Base-by-base conservation (phyloP, 2,888 invertebrate species). In the Deilephila elpenor region DNA sequence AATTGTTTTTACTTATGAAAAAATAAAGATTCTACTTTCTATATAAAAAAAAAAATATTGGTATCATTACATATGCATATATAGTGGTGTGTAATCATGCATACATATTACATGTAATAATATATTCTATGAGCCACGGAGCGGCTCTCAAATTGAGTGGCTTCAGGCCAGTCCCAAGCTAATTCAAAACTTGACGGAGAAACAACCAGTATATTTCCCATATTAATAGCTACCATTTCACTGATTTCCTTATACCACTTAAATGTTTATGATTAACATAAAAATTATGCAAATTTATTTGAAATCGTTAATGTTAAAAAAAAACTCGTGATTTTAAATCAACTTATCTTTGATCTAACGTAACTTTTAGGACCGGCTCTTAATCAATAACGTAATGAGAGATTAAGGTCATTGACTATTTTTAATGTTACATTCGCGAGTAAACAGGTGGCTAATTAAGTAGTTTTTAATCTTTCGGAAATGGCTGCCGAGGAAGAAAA, bases 121-220 rank as follows among this genome's bases (percentile, higher is more conserved):
- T 14, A 4, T 44, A 44, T 44, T 11, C 44, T 14, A 44, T 44
- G 44, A 44, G 14, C 44, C 4, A 44, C 44, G 44, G 44, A 44
- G 44, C 44, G 1, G 44, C 44, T 44, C 44, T 44, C 11, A 44
- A 44, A 44, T 44, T 44, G 44, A 11, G 44, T 44, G 11, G 44
- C 44, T 56, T 56, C 56, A n/a, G 56, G 56, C 56, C 56, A 56
- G 17, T 56, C 56, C 56, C 56, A 56, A 56, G 56, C 56, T 56
- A 56, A 56, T 53, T 5, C 56, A 56, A 19, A 56, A 56, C 56
- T 19, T n/a, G n/a, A 56, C n/a, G n/a, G 19, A n/a, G 17, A 56
- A 17, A 56, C 56, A 56, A 56, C 14, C 53, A 8, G 53, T 56
- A n/a, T 56, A 19, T n/a, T n/a, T 19, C n/a, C 56, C 56, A 56